Conservation (phyloP, 2,888 invertebrate species). For the Sepiola atlantica region DNA sequence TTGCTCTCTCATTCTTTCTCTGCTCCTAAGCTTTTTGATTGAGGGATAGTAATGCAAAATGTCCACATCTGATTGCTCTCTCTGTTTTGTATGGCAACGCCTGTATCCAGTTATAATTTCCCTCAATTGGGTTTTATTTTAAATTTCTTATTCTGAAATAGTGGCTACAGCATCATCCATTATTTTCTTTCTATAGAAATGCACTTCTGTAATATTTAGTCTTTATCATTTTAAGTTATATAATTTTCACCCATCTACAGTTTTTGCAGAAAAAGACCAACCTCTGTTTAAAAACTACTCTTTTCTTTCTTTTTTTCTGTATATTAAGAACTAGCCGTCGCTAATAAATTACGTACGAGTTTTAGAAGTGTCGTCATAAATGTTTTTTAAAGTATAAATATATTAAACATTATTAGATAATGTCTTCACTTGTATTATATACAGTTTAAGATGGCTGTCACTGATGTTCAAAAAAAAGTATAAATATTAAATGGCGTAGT, state of each 20-base stretch:
- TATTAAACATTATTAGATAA: too few species aligned
- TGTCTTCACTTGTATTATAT: too few species aligned
- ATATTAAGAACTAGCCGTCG: not conserved
- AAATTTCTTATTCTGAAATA: not conserved
- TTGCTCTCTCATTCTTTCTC: too few species aligned
- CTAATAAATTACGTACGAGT: not conserved
- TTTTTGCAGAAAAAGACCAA: not conserved
- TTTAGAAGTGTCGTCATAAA: not conserved
- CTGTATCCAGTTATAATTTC: conserved; percentile 21
- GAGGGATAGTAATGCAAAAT: not conserved
- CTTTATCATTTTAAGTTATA: not conserved
- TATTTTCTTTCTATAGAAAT: not conserved
- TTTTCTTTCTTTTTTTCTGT: not conserved
- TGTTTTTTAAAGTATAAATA: not conserved
- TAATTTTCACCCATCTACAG: not conserved
- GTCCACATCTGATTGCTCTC: not conserved
- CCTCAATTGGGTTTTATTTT: conserved; percentile 12
- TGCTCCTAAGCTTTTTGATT: too few species aligned
- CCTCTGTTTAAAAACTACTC: not conserved
- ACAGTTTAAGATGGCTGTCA: too few species aligned
- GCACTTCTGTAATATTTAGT: not conserved
- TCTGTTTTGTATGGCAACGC: not conserved
- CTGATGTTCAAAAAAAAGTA: too few species aligned
- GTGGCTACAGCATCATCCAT: not conserved
- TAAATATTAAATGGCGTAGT: too few species aligned